Percentiles rank a stretch among this genome's conserved stretches.
Evolutionary conservation across 2,113 vertebrate species (phyloP).

Genomic region (Chaenogobius annularis): DNA sequence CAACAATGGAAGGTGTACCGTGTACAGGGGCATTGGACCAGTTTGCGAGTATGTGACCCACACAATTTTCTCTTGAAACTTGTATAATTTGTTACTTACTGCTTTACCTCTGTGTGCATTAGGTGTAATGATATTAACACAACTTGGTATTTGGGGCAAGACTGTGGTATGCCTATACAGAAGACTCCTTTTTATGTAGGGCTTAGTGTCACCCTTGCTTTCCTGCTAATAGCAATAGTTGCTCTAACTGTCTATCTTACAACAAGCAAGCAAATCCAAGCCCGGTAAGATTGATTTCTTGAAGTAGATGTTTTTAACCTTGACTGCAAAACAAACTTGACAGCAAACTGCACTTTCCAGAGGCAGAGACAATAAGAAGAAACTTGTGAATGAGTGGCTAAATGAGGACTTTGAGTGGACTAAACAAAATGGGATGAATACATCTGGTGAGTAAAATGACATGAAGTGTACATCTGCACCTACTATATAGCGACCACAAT

Average conservation of each 20-base stretch:
- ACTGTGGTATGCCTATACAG: slow-evolving; percentile 18
- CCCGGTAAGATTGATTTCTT: slow-evolving; percentile 22
- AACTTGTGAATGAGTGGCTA: slow-evolving; percentile 34
- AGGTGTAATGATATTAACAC: slow-evolving; percentile 3
- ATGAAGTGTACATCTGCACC: neutral
- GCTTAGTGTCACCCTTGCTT: slow-evolving; percentile 15
- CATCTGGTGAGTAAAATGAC: slow-evolving; percentile 7
- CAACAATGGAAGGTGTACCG: slow-evolving; percentile 12
- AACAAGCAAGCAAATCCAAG: slow-evolving; percentile 25
- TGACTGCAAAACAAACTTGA: no score
- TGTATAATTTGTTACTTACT: neutral
- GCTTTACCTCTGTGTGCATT: neutral
- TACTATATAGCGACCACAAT: no score
- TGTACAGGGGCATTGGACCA: slow-evolving; percentile 1
- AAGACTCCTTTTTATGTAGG: slow-evolving; percentile 22
- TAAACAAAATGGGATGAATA: neutral
- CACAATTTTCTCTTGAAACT: neutral
- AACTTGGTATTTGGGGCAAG: slow-evolving; percentile 28
- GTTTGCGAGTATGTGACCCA: slow-evolving; percentile 21
- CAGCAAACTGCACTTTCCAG: slow-evolving; percentile 15
- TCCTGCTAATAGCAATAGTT: slow-evolving; percentile 19
- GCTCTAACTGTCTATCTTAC: slow-evolving; percentile 7
- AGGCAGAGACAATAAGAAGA: slow-evolving; percentile 11
- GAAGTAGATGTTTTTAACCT: no score
- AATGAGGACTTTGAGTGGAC: slow-evolving; percentile 45